phyloP scores from a whole-genome alignment of 1,140 invertebrate genomes.

The Lethocerus indicus region DNA sequence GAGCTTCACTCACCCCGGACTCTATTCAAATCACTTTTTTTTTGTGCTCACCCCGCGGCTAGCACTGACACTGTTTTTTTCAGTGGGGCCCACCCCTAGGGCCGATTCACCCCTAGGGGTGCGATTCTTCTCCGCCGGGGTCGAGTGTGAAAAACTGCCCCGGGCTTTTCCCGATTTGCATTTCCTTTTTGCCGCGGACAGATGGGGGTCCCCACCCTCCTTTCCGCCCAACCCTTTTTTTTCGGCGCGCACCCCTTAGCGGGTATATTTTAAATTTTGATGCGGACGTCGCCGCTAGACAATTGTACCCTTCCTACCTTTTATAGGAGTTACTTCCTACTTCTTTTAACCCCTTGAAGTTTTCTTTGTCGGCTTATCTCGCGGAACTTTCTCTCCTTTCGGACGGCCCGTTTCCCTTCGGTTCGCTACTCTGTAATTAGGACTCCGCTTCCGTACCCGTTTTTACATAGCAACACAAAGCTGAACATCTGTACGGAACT shows the following conservation, averaged over 20 bases:
- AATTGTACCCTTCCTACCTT: too few relatives aligned
- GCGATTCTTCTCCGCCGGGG: not conserved
- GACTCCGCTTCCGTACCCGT: too few relatives aligned
- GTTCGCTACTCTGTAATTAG: too few relatives aligned
- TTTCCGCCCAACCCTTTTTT: not conserved
- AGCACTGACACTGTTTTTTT: conserved; percentile 13
- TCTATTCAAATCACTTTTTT: conserved; percentile 18
- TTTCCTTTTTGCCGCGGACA: conserved; percentile 11
- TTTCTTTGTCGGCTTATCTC: too few relatives aligned
- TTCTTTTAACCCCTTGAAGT: too few relatives aligned
- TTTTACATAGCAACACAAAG: too few relatives aligned
- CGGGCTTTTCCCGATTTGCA: conserved; percentile 18
- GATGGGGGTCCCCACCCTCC: not conserved
- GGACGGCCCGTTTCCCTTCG: too few relatives aligned
- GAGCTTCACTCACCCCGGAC: too few relatives aligned
- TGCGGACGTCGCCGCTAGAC: conserved; percentile 18
- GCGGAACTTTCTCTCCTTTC: too few relatives aligned
- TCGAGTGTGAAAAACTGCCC: conserved; percentile 16
- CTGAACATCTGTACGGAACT: too few relatives aligned
- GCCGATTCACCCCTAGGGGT: conserved; percentile 1
- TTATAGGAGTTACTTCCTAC: too few relatives aligned
- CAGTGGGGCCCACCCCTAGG: conserved; percentile 5
- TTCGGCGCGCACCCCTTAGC: conserved; percentile 12
- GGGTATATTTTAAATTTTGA: conserved; percentile 18
- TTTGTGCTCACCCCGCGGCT: conserved; percentile 10